Evolutionary conservation across 2,113 vertebrate species (phyloP), one percentile per base, ranked within the genome.

Genomic region (Lota lota): DNA sequence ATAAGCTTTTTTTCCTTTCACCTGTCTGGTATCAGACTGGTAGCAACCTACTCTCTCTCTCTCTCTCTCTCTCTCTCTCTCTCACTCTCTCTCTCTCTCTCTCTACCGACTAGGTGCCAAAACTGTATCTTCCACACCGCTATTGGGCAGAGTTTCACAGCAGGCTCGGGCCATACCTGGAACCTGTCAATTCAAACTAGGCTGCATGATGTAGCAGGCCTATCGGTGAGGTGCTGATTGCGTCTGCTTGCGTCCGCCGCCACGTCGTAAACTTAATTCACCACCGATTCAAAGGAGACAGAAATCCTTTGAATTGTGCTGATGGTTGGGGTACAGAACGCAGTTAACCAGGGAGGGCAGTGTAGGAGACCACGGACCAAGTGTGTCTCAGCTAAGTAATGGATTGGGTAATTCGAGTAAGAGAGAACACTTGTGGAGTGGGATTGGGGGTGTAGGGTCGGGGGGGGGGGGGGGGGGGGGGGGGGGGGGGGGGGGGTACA

Each of bases 111-210:
- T 19, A 62, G 57, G 28, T 54, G 22, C 58, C 20, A 17, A 24
- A 33, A 68, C 69, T 22, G 36, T 14, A 58, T 77, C 74, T 65
- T 0, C 63, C 70, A 69, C 0, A 50, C 22, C 58, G 28, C 67
- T 54, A 61, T 75, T 69, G 51, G 21, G 63, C 19, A 19, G 60
- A 66, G 47, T 67, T 62, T 76, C 67, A 56, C n/a, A 18, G 3
- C n/a, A 56, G 10, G 4, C 16, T 56, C 1, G 40, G 12, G 40
- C 7, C 40, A 47, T 56, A n/a, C 53, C 5, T 77, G 40, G 12
- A 63, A 60, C 3, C 76, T 28, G 59, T 6, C 68, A 76, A 80
- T 77, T 78, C 71, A 66, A 73, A 47, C 40, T 2, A 47, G 40
- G 8, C 40, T 11, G 40, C 40, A 64, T 12, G 66, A 36, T 18